Base-by-base conservation (phyloP, 2,113 vertebrate genomes). In the Podarcis muralis region DNA sequence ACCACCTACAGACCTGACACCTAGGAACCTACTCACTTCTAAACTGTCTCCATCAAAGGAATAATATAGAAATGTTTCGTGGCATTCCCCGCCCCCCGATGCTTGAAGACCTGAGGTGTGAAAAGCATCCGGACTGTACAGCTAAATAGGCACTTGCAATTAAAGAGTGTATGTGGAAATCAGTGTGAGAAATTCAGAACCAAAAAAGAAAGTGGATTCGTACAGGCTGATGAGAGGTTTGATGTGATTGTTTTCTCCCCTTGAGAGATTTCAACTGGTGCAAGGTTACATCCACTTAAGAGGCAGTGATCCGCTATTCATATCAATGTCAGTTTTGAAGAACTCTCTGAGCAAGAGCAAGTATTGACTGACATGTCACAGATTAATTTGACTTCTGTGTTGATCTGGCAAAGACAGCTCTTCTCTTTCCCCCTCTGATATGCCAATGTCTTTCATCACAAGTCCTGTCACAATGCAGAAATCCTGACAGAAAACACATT, bases 231-330 rank as follows among this genome's bases (percentile, higher is more conserved):
- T 94, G 86, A 89, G 82, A 91, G 92, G 92, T 93, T 94, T 95
- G 90, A 88, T 53, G 6, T 59, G 87, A 93, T 93, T 92, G 88
- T 57, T 94, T 91, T 72, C 32, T 37, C n/a, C 71, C 72, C 66
- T 84, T 8, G 30, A 69, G 91, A 94, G 92, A 95, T 93, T 85
- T 87, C 18, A 69, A 92, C 88, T 94, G 84, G 89, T 90, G 86
- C 86, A 82, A 95, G 92, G 88, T 89, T 94, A 92, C 93, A 94
- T 94, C 89, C 93, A 92, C 92, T 95, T 93, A 93, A 92, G 81
- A 87, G 90, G 95, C 93, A 94, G 92, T 87, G 88, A 96, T 88
- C 90, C 81, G 78, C 69, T 94, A 93, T 95, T 94, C 94, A 94
- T 93, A 95, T 88, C 92, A 91, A 90, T 15, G 93, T 94, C 93